phyloP scores from a whole-genome alignment of 2,113 vertebrate species.

The Python bivittatus region DNA sequence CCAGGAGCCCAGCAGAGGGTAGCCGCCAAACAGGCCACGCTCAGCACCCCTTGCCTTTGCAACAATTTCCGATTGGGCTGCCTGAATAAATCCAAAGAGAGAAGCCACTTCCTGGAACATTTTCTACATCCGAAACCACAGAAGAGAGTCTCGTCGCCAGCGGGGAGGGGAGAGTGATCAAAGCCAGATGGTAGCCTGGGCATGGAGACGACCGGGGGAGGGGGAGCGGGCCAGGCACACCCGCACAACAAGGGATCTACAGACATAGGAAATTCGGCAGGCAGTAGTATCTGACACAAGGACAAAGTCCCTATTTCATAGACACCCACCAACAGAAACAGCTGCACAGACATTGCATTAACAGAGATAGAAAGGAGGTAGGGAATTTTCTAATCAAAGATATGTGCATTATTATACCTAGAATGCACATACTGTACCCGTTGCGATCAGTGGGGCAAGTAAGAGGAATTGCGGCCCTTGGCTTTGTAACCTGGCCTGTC shows the following conservation, averaged over 20 bases:
- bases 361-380: not conserved
- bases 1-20: not conserved
- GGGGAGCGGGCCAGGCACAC: not conserved
- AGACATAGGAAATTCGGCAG: not conserved
- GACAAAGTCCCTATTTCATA: not conserved
- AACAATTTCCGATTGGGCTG: constrained; percentile 70
- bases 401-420: not conserved
- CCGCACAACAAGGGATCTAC: constrained; percentile 31
- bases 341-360: not conserved
- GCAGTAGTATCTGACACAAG: not conserved
- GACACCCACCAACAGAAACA: not conserved
- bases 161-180: constrained; percentile 63
- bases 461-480: not conserved
- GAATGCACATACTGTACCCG: not conserved
- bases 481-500: not conserved
- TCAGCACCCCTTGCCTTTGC: constrained; percentile 39
- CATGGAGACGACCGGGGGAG: not conserved
- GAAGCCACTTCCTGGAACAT: constrained; percentile 75
- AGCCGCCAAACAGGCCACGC: not conserved
- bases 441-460: not conserved
- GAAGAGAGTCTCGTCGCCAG: constrained; percentile 55
- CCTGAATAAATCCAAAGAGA: constrained; percentile 64
- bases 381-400: not conserved
- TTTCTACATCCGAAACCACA: constrained; percentile 74
- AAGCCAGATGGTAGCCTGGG: constrained; percentile 60